These are phyloP conservation scores for Meta bourneti DNA, from an alignment of 2,888 invertebrate species.

Conservation along the genomic window DNA sequence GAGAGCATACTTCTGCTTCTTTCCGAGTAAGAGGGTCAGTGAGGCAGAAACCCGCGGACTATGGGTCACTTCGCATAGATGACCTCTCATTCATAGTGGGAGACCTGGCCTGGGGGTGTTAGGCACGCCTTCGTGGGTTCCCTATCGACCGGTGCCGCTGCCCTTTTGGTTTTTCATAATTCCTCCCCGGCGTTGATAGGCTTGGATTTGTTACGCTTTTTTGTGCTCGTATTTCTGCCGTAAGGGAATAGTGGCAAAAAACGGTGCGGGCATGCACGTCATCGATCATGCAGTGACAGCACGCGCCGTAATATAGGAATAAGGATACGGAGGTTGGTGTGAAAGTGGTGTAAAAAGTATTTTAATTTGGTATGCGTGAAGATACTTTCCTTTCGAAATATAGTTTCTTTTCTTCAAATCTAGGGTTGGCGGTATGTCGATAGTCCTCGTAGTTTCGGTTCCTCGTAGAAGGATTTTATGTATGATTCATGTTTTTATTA, in stretches of 20 bases:
- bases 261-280: slow-evolving; percentile 22
- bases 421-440: too few species aligned
- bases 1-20: slow-evolving; percentile 47
- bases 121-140: slow-evolving; percentile 35
- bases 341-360: neutral
- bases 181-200: neutral
- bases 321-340: neutral
- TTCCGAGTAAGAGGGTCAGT: slow-evolving; percentile 12
- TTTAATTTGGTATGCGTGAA: neutral
- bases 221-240: neutral
- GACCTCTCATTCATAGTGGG: slow-evolving; percentile 55
- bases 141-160: slow-evolving; percentile 13
- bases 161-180: slow-evolving; percentile 18
- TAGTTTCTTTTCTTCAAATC: too few species aligned
- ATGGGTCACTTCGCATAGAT: slow-evolving; percentile 49
- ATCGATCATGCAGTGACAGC: slow-evolving; percentile 18
- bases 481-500: too few species aligned
- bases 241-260: neutral
- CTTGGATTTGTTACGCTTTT: slow-evolving; percentile 2
- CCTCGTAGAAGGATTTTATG: too few species aligned
- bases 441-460: too few species aligned
- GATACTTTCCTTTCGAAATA: neutral
- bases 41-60: slow-evolving; percentile 35
- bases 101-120: slow-evolving; percentile 20
- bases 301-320: neutral